Conservation (phyloP, 1,140 invertebrate genomes). For the Diprion similis region DNA sequence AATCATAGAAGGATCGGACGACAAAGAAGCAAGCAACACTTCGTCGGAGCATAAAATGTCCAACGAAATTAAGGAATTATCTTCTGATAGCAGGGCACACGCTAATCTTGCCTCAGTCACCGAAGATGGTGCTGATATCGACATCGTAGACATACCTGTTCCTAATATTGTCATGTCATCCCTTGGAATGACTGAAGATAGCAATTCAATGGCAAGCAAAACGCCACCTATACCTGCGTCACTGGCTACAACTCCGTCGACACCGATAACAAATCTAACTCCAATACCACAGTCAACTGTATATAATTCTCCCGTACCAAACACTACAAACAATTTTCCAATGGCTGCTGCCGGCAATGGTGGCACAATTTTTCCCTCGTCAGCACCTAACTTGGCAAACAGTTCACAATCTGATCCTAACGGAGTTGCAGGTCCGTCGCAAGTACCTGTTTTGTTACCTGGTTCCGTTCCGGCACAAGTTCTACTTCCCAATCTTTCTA, state of each 20-base stretch:
- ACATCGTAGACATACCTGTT: constrained; percentile 70
- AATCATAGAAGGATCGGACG: constrained; percentile 55
- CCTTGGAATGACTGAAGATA: constrained; percentile 27
- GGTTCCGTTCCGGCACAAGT: constrained; percentile 11
- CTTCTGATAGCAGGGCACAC: constrained; percentile 44
- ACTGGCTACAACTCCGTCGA: constrained; percentile 9
- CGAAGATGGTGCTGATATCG: constrained; percentile 55
- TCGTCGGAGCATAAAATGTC: constrained; percentile 30
- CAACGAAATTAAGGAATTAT: constrained; percentile 64
- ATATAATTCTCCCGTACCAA: constrained; percentile 46
- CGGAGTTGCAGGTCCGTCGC: constrained; percentile 23
- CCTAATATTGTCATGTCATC: constrained; percentile 42
- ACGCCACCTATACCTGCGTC: constrained; percentile 50
- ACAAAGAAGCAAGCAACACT: constrained; percentile 44
- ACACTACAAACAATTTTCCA: constrained; percentile 32
- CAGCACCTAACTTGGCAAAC: constrained; percentile 17
- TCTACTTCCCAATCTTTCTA: constrained; percentile 35
- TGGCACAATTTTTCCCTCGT: constrained; percentile 15
- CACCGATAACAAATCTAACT: constrained; percentile 21
- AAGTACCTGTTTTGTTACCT: constrained; percentile 45
- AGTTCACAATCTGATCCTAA: constrained; percentile 14
- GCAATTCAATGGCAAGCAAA: constrained; percentile 33
- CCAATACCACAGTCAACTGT: constrained; percentile 38
- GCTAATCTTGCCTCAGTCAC: constrained; percentile 49
- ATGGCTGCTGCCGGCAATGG: constrained; percentile 31